Percentiles rank a stretch among this genome's conserved stretches.
Evolutionary conservation across 2,888 invertebrate genomes (phyloP).

Genomic region (Drosophila paracracens): DNA sequence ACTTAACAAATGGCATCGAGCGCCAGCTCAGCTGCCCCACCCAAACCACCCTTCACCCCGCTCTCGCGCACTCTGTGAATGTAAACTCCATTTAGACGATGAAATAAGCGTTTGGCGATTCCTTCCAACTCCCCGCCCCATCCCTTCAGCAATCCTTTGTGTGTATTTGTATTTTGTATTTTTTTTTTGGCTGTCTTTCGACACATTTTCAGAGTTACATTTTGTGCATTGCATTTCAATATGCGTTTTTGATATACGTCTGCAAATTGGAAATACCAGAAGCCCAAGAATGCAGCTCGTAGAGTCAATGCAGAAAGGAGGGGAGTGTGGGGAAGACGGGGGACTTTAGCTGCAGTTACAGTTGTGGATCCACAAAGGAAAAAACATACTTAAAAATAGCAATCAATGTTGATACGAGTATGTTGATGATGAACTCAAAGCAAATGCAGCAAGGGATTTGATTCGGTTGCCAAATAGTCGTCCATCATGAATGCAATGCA

Average conservation of each 20-base stretch:
- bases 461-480: background rate
- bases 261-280: conserved; percentile 51
- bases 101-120: conserved; percentile 68
- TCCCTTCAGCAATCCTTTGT: conserved; percentile 15
- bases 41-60: too few relatives aligned
- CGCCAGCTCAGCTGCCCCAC: conserved; percentile 17
- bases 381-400: conserved; percentile 12
- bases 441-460: background rate
- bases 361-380: conserved; percentile 10
- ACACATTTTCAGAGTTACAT: conserved; percentile 73
- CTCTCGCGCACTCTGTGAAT: conserved; percentile 9
- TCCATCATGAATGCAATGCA: background rate
- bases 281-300: conserved; percentile 35
- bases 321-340: background rate
- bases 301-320: conserved; percentile 14
- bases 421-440: conserved; percentile 5
- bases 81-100: conserved; percentile 74
- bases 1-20: conserved; percentile 77
- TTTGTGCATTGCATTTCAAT: conserved; percentile 72
- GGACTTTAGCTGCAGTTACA: conserved; percentile 3
- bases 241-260: conserved; percentile 56
- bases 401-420: conserved; percentile 10
- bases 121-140: background rate
- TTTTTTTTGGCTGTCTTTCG: conserved; percentile 63
- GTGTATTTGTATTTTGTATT: conserved; percentile 5